Percentiles rank a stretch among this genome's conserved stretches.
Conservation (phyloP, 2,113 vertebrate species). For the Aptenodytes patagonicus region DNA sequence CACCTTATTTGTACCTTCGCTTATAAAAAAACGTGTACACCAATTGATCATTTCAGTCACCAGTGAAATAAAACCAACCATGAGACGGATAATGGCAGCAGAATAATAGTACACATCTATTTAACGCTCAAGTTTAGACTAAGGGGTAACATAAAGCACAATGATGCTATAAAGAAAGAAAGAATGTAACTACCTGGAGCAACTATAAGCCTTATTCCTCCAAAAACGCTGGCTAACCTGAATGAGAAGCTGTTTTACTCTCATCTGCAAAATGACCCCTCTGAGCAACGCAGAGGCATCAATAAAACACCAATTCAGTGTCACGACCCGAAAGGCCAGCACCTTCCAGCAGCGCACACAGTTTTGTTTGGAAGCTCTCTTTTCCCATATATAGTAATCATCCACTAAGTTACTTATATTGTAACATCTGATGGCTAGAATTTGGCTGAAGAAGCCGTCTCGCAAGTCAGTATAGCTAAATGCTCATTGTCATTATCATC, state of each 20-base stretch:
- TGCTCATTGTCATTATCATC: rapidly evolving
- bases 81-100: background rate
- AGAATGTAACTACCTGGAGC: background rate
- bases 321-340: background rate
- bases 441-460: background rate
- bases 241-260: background rate
- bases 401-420: background rate
- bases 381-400: background rate
- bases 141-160: background rate
- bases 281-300: background rate
- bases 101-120: constrained; percentile 1
- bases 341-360: background rate
- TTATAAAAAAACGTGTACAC: background rate
- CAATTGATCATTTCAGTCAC: constrained; percentile 17
- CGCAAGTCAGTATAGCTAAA: background rate
- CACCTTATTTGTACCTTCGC: background rate
- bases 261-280: background rate
- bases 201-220: background rate
- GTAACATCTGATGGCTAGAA: background rate
- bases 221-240: background rate
- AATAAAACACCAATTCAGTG: background rate
- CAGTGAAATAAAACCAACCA: constrained; percentile 29
- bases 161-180: background rate
- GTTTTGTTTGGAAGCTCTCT: background rate
- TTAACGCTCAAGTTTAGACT: background rate